These are phyloP conservation scores for Adela reaumurella DNA, from an alignment of 2,888 invertebrate species.

Conservation along the genomic window DNA sequence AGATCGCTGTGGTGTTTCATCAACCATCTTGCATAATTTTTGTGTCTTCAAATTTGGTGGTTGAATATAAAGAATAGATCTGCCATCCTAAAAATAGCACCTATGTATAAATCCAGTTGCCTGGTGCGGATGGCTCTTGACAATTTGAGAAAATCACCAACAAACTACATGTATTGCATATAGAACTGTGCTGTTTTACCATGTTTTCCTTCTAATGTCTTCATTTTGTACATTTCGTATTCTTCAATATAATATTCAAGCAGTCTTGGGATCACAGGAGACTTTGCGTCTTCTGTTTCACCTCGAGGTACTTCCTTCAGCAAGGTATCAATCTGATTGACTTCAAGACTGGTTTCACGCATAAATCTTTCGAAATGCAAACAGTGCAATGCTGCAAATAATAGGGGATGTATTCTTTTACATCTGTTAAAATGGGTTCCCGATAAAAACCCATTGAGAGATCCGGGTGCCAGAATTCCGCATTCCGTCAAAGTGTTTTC, in stretches of 20 bases:
- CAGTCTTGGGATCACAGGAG: background rate
- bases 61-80: constrained; percentile 1
- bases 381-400: constrained; percentile 16
- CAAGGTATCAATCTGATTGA: background rate
- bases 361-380: constrained; percentile 20
- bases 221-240: background rate
- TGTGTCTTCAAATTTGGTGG: too few relatives aligned
- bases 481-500: constrained; percentile 19
- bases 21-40: constrained; percentile 1
- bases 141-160: background rate
- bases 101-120: background rate
- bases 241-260: background rate
- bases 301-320: background rate
- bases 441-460: constrained; percentile 19
- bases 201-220: background rate
- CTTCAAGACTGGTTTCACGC: background rate
- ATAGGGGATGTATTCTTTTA: constrained; percentile 20
- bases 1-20: too few relatives aligned
- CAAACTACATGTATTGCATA: background rate
- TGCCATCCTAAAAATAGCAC: background rate
- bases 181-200: constrained; percentile 2
- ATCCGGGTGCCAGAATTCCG: constrained; percentile 19
- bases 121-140: background rate
- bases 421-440: constrained; percentile 24
- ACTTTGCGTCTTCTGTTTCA: background rate